A percentile compares a stretch with the other conserved stretches of the same genome.
Conservation (phyloP, 2,797 vertebrate genomes). For the Hippocampus kuda region DNA sequence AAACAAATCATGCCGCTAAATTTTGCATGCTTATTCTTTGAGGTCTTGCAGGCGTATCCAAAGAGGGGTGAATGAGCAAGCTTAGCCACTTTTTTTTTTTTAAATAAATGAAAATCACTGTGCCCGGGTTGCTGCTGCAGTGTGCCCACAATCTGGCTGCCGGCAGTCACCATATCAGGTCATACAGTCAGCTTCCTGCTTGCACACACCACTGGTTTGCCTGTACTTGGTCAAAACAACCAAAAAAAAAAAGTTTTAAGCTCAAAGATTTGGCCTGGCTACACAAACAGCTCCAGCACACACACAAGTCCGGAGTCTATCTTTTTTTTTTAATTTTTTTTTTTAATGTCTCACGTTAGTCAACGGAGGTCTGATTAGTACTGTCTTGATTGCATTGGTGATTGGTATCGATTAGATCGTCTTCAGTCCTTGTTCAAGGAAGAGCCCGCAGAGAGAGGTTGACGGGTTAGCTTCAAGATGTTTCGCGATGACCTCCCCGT, state of each 20-base stretch:
- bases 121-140: slow-evolving; percentile 3
- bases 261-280: slow-evolving; percentile 43
- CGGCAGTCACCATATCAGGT: slow-evolving; percentile 61
- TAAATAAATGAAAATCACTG: background rate
- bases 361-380: background rate
- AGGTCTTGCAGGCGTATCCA: too few relatives aligned
- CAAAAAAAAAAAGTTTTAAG: slow-evolving; percentile 7
- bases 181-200: slow-evolving; percentile 54
- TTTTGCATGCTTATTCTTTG: too few relatives aligned
- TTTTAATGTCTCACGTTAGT: too few relatives aligned
- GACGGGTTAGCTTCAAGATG: slow-evolving; percentile 40
- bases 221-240: slow-evolving; percentile 71
- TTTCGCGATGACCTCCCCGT: slow-evolving; percentile 54
- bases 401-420: background rate
- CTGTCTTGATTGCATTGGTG: background rate
- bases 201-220: slow-evolving; percentile 56
- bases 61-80: background rate
- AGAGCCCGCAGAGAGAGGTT: slow-evolving; percentile 10
- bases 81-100: background rate
- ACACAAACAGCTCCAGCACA: slow-evolving; percentile 44
- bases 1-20: too few relatives aligned
- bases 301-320: slow-evolving; percentile 39
- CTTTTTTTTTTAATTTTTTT: slow-evolving; percentile 20
- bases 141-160: slow-evolving; percentile 43
- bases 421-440: slow-evolving; percentile 30